Conservation (phyloP, 2,113 vertebrate species). For the Tupaia chinensis region DNA sequence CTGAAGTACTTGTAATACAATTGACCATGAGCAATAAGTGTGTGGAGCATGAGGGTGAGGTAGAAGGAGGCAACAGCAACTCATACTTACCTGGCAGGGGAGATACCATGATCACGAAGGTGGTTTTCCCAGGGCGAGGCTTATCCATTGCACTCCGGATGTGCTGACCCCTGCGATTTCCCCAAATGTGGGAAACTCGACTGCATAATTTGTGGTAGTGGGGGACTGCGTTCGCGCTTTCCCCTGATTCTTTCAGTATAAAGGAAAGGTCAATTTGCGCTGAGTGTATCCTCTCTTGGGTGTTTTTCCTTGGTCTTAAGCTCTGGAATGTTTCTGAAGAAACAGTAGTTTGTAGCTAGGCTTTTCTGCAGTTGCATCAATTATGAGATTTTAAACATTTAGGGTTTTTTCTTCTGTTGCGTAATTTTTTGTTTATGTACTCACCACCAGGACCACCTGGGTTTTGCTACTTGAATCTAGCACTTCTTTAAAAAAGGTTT, state of each 20-base stretch:
- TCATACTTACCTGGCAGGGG: constrained; percentile 11
- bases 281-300: no score
- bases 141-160: constrained; percentile 23
- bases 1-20: not conserved
- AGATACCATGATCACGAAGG: not conserved
- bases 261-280: no score
- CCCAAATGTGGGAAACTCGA: constrained; percentile 61
- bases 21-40: not conserved
- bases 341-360: no score
- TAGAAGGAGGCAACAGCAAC: accelerated
- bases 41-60: not conserved
- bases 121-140: constrained; percentile 68
- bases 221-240: constrained; percentile 60
- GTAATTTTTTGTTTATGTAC: no score
- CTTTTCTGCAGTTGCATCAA: no score
- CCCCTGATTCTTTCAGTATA: not conserved
- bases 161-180: constrained; percentile 53
- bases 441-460: no score
- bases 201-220: constrained; percentile 66
- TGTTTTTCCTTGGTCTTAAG: no score
- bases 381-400: no score
- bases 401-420: no score
- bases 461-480: no score
- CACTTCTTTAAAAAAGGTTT: no score
- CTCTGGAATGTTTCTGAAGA: no score